Evolutionary conservation across 2,888 invertebrate species (phyloP).

Genomic region (Cheilosia vulpina): DNA sequence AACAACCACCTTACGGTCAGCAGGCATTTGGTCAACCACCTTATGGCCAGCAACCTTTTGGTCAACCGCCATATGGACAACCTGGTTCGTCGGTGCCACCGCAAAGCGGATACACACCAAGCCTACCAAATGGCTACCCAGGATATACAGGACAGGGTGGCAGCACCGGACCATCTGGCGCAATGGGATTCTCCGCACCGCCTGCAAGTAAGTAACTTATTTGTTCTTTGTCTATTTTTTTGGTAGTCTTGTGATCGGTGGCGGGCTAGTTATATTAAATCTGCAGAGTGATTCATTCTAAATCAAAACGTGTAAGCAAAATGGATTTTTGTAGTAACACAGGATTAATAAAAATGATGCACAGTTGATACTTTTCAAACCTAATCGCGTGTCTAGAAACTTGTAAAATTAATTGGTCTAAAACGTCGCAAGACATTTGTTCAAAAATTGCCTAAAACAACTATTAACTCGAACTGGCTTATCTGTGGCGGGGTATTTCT

Average conservation of each 20-base stretch:
- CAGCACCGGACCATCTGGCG: slow-evolving; percentile 73
- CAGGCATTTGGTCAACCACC: slow-evolving; percentile 77
- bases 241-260: slow-evolving; percentile 2
- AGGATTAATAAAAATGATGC: too few species aligned
- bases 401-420: too few species aligned
- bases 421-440: too few species aligned
- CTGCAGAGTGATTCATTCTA: background rate
- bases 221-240: slow-evolving; percentile 2
- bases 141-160: slow-evolving; percentile 65
- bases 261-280: background rate
- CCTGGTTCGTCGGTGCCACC: slow-evolving; percentile 74
- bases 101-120: slow-evolving; percentile 68
- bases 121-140: slow-evolving; percentile 67
- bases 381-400: too few species aligned
- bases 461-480: too few species aligned
- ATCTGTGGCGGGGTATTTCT: too few species aligned
- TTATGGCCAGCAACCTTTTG: slow-evolving; percentile 44
- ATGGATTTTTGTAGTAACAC: too few species aligned
- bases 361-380: too few species aligned
- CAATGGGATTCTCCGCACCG: slow-evolving; percentile 81
- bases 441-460: too few species aligned
- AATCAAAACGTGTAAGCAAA: too few species aligned
- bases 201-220: slow-evolving; percentile 81
- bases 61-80: slow-evolving; percentile 80
- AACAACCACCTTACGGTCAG: slow-evolving; percentile 74